Conservation (phyloP, 2,113 vertebrate genomes). For the Furnarius figulus region DNA sequence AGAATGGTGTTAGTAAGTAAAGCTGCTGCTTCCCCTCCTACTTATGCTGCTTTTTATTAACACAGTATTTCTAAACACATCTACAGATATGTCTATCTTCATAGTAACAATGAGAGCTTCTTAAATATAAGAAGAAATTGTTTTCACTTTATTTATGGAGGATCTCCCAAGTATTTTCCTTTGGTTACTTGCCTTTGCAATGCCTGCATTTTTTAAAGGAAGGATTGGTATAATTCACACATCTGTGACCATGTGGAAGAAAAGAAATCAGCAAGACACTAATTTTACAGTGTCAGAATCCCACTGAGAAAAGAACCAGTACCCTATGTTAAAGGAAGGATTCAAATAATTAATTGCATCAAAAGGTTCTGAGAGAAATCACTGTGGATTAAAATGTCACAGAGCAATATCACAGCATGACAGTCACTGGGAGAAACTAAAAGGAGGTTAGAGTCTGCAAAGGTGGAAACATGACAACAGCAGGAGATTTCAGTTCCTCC, state of each 20-base stretch:
- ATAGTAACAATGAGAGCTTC: background rate
- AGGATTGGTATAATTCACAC: background rate
- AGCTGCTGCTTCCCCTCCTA: background rate
- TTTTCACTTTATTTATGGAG: background rate
- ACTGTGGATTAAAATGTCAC: background rate
- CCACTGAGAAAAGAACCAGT: background rate
- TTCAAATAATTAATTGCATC: background rate
- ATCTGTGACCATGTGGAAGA: background rate
- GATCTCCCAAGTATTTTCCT: background rate
- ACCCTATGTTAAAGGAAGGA: background rate
- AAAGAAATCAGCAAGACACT: background rate
- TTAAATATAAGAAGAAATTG: background rate
- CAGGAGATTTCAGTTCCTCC: background rate
- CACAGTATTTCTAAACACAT: background rate
- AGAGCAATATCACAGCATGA: background rate
- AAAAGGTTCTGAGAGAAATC: background rate
- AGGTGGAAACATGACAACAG: background rate
- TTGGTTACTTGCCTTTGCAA: background rate
- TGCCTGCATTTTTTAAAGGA: background rate
- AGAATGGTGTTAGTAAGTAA: background rate
- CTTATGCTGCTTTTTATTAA: background rate
- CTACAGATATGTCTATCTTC: background rate
- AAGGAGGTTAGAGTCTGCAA: background rate
- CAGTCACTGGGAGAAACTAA: background rate
- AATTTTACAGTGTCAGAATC: background rate